Percentiles rank a stretch among this genome's conserved stretches.
These are phyloP conservation scores for Meriones unguiculatus DNA, from an alignment of 2,113 vertebrate species.

Conservation along the genomic window DNA sequence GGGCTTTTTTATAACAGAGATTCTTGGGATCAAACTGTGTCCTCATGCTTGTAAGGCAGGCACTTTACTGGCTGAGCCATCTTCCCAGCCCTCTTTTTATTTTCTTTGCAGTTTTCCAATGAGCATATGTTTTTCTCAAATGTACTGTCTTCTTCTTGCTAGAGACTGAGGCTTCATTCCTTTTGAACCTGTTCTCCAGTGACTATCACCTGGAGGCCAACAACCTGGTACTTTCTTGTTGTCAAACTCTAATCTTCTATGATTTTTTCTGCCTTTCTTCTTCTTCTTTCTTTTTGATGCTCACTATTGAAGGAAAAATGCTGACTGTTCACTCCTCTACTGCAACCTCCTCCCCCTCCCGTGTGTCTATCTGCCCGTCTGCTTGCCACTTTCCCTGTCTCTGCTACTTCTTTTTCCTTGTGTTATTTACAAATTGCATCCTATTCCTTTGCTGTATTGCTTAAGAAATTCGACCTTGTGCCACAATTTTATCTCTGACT, in stretches of 20 bases:
- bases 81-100: too few species aligned
- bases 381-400: not conserved
- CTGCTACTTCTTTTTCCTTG: not conserved
- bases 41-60: not conserved
- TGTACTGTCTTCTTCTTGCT: not conserved
- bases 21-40: not conserved
- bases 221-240: not conserved
- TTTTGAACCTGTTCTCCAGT: not conserved
- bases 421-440: not conserved
- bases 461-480: not conserved
- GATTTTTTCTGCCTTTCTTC: not conserved
- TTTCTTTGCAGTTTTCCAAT: not conserved
- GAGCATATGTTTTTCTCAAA: not conserved
- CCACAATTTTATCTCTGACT: not conserved
- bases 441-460: not conserved
- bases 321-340: not conserved
- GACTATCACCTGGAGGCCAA: not conserved
- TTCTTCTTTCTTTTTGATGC: not conserved
- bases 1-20: not conserved
- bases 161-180: not conserved
- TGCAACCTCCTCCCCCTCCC: not conserved
- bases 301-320: not conserved
- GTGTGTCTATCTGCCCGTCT: too few species aligned
- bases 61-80: not conserved
- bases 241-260: not conserved